Evolutionary conservation across 2,797 vertebrate genomes (phyloP).

Genomic region (Rhynchotus rufescens): DNA sequence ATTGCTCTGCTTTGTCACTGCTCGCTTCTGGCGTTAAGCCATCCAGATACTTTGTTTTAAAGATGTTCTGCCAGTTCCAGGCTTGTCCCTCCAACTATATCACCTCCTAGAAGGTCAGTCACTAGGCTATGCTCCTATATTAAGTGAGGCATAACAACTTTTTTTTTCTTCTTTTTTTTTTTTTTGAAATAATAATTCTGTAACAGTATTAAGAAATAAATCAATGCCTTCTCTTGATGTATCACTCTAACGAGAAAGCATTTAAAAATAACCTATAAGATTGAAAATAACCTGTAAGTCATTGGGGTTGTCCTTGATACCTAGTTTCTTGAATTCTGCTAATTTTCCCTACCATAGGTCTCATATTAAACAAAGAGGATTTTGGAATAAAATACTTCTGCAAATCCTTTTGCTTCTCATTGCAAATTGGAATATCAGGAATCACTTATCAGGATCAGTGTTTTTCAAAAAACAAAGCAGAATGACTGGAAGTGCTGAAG

Average conservation of each 20-base stretch:
- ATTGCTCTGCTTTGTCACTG: conserved; percentile 67
- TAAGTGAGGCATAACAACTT: neutral
- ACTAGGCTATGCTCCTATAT: neutral
- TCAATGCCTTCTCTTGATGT: rapidly evolving
- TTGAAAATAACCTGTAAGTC: neutral
- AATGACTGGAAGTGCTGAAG: conserved; percentile 7
- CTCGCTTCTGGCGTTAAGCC: conserved; percentile 48
- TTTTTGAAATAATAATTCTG: neutral
- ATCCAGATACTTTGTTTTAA: conserved; percentile 34
- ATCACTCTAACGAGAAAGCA: neutral
- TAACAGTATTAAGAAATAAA: neutral
- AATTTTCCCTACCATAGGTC: neutral
- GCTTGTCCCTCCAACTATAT: neutral
- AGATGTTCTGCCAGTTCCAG: conserved; percentile 42
- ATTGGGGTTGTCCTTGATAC: neutral
- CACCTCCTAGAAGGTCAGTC: conserved; percentile 17
- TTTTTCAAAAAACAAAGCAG: neutral
- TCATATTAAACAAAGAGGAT: neutral
- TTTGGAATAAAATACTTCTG: neutral
- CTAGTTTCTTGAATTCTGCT: neutral
- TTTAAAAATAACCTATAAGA: neutral
- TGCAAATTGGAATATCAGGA: neutral
- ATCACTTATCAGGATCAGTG: neutral
- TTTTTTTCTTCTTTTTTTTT: neutral
- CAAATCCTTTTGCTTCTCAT: neutral